phyloP scores from a whole-genome alignment of 2,888 invertebrate species.

The Phortica okadai region DNA sequence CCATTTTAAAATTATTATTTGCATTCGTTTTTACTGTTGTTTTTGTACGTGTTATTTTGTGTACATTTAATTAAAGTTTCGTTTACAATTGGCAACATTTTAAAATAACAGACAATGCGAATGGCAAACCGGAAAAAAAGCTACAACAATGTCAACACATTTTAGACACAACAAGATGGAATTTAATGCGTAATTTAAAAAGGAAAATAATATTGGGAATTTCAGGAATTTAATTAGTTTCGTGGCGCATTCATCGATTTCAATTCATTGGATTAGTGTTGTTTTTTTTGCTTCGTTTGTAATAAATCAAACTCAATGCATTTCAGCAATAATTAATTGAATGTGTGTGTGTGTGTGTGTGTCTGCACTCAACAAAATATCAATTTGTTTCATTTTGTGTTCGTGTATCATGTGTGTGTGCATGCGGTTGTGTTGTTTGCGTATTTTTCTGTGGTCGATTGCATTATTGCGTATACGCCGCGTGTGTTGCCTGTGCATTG shows the following conservation, averaged over 20 bases:
- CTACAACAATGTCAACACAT: background rate
- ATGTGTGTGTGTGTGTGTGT: background rate
- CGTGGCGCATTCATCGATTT: too few relatives aligned
- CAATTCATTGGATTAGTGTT: too few relatives aligned
- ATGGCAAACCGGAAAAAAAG: background rate
- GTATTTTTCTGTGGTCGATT: background rate
- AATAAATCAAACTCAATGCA: too few relatives aligned
- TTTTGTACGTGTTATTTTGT: background rate
- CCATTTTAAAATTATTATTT: background rate
- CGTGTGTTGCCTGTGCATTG: background rate
- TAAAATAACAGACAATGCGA: background rate
- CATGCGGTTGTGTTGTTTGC: too few relatives aligned
- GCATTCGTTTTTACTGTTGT: background rate
- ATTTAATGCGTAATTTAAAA: too few relatives aligned
- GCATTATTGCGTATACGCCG: background rate
- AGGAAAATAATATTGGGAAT: too few relatives aligned
- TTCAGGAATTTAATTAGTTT: too few relatives aligned
- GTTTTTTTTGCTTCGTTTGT: too few relatives aligned
- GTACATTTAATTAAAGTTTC: background rate
- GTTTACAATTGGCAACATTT: background rate
- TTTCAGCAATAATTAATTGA: too few relatives aligned
- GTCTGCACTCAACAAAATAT: background rate
- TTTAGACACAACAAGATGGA: background rate
- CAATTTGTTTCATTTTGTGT: background rate
- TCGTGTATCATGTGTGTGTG: background rate